These are phyloP conservation scores for Ifrita kowaldi DNA, from an alignment of 2,113 vertebrate genomes.

Conservation along the genomic window DNA sequence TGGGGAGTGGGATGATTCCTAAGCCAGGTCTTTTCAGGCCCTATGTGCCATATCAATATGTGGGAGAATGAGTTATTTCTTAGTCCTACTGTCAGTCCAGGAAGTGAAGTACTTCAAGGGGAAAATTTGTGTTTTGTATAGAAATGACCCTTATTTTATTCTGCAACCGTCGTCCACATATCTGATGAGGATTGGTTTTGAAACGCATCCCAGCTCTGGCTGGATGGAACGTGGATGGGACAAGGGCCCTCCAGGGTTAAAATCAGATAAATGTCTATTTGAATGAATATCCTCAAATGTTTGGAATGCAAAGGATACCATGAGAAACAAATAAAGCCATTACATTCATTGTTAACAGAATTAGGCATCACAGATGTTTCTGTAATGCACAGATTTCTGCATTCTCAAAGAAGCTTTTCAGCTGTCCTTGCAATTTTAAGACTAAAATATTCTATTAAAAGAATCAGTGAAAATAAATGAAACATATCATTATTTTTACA, in stretches of 20 bases:
- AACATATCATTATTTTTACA: slow-evolving; percentile 75
- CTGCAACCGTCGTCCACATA: not conserved
- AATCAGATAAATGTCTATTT: not conserved
- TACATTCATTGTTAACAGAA: slow-evolving; percentile 33
- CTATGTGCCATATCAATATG: not conserved
- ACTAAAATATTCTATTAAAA: slow-evolving; percentile 75
- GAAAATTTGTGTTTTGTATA: not conserved
- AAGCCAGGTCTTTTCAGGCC: not conserved
- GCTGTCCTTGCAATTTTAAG: slow-evolving; percentile 67
- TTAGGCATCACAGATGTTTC: slow-evolving; percentile 54
- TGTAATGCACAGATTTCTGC: slow-evolving; percentile 16
- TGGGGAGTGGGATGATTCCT: accelerated
- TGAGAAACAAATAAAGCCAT: slow-evolving; percentile 33
- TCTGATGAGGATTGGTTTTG: not conserved
- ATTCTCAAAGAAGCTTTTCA: slow-evolving; percentile 63
- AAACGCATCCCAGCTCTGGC: not conserved
- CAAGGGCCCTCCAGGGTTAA: not conserved
- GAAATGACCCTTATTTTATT: not conserved
- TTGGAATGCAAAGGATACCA: not conserved
- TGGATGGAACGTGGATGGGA: not conserved
- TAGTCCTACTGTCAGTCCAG: not conserved
- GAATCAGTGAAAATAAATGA: slow-evolving; percentile 74
- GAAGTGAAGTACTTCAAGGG: not conserved
- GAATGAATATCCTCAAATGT: not conserved
- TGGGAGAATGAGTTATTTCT: not conserved